phyloP scores from a whole-genome alignment of 2,888 invertebrate genomes.

The Volucella zonaria region DNA sequence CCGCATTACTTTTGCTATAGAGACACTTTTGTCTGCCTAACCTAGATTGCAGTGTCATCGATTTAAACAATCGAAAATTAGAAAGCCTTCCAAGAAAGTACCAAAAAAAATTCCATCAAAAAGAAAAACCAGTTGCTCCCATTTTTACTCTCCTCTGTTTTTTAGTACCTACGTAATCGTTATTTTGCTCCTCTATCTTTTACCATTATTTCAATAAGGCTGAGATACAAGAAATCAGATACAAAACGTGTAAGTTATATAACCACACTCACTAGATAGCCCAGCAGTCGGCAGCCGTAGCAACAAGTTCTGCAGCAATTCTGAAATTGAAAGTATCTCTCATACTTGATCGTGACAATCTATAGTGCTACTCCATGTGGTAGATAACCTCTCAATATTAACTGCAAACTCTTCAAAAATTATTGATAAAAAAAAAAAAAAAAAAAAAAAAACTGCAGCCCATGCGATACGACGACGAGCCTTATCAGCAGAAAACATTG shows the following conservation, averaged over 20 bases:
- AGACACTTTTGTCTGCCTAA: constrained; percentile 8
- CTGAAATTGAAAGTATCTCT: constrained; percentile 57
- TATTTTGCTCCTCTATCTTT: neutral
- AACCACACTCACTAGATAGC: constrained; percentile 3
- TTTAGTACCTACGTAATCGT: neutral
- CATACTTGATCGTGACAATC: constrained; percentile 17
- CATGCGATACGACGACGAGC: neutral
- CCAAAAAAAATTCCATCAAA: constrained; percentile 12
- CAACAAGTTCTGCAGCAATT: constrained; percentile 42
- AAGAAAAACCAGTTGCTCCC: constrained; percentile 35
- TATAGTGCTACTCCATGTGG: neutral
- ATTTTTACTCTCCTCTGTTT: neutral
- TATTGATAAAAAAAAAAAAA: constrained; percentile 14
- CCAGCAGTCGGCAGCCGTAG: constrained; percentile 29
- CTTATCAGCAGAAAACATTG: constrained; percentile 45
- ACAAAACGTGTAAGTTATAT: constrained; percentile 59
- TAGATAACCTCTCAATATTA: constrained; percentile 50
- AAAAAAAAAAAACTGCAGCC: constrained; percentile 21
- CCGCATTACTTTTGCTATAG: too few relatives aligned
- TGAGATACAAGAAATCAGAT: constrained; percentile 42
- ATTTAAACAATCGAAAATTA: constrained; percentile 26
- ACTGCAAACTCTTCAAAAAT: constrained; percentile 47
- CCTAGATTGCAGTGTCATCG: constrained; percentile 24
- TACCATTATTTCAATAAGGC: constrained; percentile 17
- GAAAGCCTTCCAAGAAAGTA: constrained; percentile 22